Conservation (phyloP, 35 echinoderm and acorn worm genomes). For the Anneissia japonica region DNA sequence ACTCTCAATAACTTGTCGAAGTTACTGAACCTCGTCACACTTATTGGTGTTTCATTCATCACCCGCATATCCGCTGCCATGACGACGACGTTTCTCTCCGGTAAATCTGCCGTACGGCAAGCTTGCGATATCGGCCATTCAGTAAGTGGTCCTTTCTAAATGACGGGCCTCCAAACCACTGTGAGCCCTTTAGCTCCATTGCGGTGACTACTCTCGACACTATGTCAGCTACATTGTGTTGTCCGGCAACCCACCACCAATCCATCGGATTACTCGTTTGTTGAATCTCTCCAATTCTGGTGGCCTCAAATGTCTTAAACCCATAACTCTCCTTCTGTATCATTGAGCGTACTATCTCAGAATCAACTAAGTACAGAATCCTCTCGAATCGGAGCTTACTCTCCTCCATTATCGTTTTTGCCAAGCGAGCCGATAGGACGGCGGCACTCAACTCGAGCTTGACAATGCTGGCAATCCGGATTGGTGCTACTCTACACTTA, state of each 20-base stretch:
- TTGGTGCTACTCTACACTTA: too few relatives aligned
- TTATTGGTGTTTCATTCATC: neutral
- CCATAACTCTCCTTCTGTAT: conserved; percentile 59
- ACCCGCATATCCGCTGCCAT: neutral
- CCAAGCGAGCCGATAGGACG: too few relatives aligned
- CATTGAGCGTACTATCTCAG: conserved; percentile 49
- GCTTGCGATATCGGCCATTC: neutral
- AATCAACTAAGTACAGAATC: conserved; percentile 41
- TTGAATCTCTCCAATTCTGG: conserved; percentile 48
- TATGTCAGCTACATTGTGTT: conserved; percentile 24
- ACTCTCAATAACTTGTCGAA: neutral
- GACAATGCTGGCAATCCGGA: too few relatives aligned
- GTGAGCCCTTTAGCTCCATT: neutral
- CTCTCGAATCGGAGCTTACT: conserved; percentile 8
- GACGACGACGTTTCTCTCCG: neutral
- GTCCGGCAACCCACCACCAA: conserved; percentile 45
- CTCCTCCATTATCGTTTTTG: conserved; percentile 22
- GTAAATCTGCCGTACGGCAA: neutral
- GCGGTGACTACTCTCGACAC: conserved; percentile 23
- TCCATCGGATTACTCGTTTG: conserved; percentile 10
- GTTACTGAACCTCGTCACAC: neutral
- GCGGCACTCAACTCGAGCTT: too few relatives aligned
- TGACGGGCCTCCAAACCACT: neutral
- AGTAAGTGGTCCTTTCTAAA: neutral
- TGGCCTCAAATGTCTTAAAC: conserved; percentile 53